A percentile compares a stretch with the other conserved stretches of the same genome.
Evolutionary conservation across 2,888 invertebrate species (phyloP).

Genomic region (Pimpla rufipes): DNA sequence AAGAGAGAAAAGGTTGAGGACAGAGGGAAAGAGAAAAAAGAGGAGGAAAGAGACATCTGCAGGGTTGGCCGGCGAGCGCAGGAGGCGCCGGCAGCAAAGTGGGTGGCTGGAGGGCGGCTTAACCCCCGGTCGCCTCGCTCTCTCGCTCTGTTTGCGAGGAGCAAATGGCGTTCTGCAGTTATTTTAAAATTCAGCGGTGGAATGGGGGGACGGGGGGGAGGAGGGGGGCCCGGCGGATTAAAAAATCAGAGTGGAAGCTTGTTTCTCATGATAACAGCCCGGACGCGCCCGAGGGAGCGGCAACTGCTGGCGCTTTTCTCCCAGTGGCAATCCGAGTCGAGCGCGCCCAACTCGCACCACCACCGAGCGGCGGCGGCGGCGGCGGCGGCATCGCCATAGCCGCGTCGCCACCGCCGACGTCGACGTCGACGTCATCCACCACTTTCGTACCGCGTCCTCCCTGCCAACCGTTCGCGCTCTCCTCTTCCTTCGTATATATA

Average conservation of each 20-base stretch:
- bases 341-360: slow-evolving; percentile 68
- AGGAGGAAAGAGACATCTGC: slow-evolving; percentile 56
- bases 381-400: slow-evolving; percentile 43
- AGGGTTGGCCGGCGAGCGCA: slow-evolving; percentile 59
- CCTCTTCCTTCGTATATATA: neutral
- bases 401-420: slow-evolving; percentile 72
- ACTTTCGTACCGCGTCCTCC: slow-evolving; percentile 30
- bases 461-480: too few species aligned
- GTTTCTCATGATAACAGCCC: slow-evolving; percentile 85
- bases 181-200: slow-evolving; percentile 85
- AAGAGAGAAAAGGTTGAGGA: too few species aligned
- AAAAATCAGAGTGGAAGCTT: slow-evolving; percentile 86
- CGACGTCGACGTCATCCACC: slow-evolving; percentile 66
- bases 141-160: slow-evolving; percentile 84
- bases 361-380: slow-evolving; percentile 66
- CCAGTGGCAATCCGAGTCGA: slow-evolving; percentile 72
- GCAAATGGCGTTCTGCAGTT: slow-evolving; percentile 86
- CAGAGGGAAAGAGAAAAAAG: neutral
- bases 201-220: slow-evolving; percentile 62
- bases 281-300: slow-evolving; percentile 75
- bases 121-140: slow-evolving; percentile 74
- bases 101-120: slow-evolving; percentile 75
- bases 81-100: slow-evolving; percentile 60
- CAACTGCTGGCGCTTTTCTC: slow-evolving; percentile 80
- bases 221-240: slow-evolving; percentile 81